A percentile compares a stretch with the other conserved stretches of the same genome.
Evolutionary conservation across 2,113 vertebrate species (phyloP).

Genomic region (Leptodactylus fuscus): DNA sequence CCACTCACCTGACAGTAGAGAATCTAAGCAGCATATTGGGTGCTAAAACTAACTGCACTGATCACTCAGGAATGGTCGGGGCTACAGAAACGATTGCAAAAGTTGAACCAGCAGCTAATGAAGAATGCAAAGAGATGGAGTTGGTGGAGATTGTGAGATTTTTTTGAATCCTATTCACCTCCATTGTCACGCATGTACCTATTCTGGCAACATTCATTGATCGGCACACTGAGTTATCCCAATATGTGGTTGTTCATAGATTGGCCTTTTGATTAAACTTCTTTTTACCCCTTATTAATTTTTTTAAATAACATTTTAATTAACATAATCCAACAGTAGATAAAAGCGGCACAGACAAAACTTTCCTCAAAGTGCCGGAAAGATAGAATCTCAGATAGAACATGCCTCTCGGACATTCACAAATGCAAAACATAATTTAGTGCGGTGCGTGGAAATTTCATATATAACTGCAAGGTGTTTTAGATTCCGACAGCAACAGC

Average conservation of each 20-base stretch:
- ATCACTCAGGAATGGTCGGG: too few species aligned
- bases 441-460: neutral
- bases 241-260: neutral
- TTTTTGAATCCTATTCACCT: neutral
- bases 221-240: neutral
- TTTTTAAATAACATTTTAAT: neutral
- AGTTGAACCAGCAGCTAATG: too few species aligned
- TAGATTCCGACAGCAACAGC: neutral
- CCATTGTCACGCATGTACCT: neutral
- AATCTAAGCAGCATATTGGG: too few species aligned
- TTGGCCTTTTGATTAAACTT: neutral
- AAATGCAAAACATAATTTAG: neutral
- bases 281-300: neutral
- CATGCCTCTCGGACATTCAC: constrained; percentile 17
- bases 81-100: too few species aligned
- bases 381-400: neutral
- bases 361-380: neutral
- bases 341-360: neutral
- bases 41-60: too few species aligned
- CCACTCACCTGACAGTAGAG: too few species aligned
- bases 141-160: too few species aligned
- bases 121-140: too few species aligned
- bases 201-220: neutral
- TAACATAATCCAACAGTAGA: neutral
- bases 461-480: constrained; percentile 9